These are phyloP conservation scores for Pyrgus malvae DNA, from an alignment of 2,888 invertebrate genomes.

Conservation along the genomic window DNA sequence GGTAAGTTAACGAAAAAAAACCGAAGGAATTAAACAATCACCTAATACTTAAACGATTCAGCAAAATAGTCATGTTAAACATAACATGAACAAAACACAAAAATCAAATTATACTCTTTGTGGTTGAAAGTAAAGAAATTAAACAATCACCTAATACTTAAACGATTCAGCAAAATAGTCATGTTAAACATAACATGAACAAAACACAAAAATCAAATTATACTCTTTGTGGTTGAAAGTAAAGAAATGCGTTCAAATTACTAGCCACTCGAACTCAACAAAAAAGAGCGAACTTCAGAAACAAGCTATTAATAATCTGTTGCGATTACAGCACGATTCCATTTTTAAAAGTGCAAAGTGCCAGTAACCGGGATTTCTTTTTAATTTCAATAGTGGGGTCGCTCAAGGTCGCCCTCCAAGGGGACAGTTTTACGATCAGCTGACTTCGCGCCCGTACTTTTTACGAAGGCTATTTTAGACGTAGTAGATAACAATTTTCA, in stretches of 20 bases:
- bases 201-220: not conserved
- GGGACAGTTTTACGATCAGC: slow-evolving; percentile 77
- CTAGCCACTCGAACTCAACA: not conserved
- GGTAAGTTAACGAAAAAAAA: too few species aligned
- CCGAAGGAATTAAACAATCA: too few species aligned
- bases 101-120: too few species aligned
- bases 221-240: too few species aligned
- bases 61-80: not conserved
- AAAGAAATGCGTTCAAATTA: too few species aligned
- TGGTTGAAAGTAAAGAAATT: too few species aligned
- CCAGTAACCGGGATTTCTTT: slow-evolving; percentile 74
- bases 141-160: too few species aligned
- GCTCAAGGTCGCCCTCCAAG: slow-evolving; percentile 72
- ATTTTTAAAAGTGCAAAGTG: slow-evolving; percentile 76
- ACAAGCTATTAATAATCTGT: slow-evolving; percentile 27
- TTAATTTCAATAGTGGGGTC: slow-evolving; percentile 81
- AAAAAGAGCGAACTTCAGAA: slow-evolving; percentile 13
- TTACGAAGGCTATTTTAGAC: slow-evolving; percentile 25
- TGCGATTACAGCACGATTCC: slow-evolving; percentile 43
- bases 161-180: not conserved
- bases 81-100: not conserved
- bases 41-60: too few species aligned
- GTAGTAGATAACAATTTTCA: slow-evolving; percentile 9
- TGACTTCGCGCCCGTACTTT: slow-evolving; percentile 48
- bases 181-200: not conserved